A percentile compares a stretch with the other conserved stretches of the same genome.
Evolutionary conservation across 2,113 vertebrate genomes (phyloP).

Genomic region (Centrocercus urophasianus): DNA sequence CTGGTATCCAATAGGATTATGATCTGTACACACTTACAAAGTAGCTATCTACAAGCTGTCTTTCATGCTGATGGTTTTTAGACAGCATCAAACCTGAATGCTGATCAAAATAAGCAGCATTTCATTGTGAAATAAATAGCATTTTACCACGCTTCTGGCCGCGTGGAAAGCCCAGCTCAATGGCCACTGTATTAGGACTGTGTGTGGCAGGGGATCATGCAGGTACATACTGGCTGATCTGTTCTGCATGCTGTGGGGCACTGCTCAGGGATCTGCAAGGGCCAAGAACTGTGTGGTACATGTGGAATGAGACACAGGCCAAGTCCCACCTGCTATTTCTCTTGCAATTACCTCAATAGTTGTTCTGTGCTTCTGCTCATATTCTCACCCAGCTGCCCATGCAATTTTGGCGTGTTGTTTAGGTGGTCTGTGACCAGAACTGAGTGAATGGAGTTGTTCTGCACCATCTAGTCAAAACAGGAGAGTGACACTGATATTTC

Average conservation of each 20-base stretch:
- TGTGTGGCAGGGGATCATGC: neutral
- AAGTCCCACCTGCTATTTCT: neutral
- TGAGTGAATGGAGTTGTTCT: neutral
- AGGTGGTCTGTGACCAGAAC: fast-evolving
- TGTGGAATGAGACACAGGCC: fast-evolving
- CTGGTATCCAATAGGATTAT: neutral
- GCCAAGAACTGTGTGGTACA: neutral
- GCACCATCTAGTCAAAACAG: neutral
- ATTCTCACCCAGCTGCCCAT: neutral
- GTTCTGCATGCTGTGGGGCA: neutral
- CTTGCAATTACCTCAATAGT: neutral
- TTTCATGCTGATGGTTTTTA: neutral
- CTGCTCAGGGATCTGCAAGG: neutral
- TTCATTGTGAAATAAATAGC: neutral
- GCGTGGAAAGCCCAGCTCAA: neutral
- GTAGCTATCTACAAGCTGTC: neutral
- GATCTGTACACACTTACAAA: too few relatives aligned
- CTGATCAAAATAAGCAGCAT: neutral
- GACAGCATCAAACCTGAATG: neutral
- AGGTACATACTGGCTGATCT: neutral
- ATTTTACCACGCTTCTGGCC: neutral
- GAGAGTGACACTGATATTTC: neutral
- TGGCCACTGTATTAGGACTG: neutral
- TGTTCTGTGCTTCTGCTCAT: neutral
- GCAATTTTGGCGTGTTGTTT: neutral